Evolutionary conservation across 2,797 vertebrate genomes (phyloP).

Genomic region (Corythornis leucogaster): DNA sequence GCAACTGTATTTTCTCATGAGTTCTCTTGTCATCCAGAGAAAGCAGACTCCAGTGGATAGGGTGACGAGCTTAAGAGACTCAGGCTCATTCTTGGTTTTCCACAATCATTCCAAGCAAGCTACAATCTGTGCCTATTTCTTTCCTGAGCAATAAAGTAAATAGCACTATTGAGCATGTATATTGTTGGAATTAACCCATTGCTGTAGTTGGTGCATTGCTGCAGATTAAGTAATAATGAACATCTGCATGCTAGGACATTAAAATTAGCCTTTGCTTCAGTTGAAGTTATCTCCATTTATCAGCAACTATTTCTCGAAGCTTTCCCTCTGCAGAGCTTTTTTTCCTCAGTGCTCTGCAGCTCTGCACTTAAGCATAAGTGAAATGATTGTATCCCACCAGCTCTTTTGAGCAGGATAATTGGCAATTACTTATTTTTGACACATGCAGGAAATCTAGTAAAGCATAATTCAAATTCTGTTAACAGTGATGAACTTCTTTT

Average conservation of each 20-base stretch:
- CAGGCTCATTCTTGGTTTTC: background rate
- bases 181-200: background rate
- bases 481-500: constrained; percentile 36
- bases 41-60: background rate
- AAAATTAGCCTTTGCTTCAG: constrained; percentile 24
- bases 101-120: background rate
- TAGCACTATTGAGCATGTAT: background rate
- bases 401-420: constrained; percentile 67
- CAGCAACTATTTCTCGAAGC: background rate
- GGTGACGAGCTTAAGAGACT: background rate
- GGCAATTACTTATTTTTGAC: constrained; percentile 70
- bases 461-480: constrained; percentile 61
- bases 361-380: constrained; percentile 23
- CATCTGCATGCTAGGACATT: background rate
- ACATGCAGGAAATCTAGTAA: constrained; percentile 55
- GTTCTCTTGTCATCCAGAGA: background rate
- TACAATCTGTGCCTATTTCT: background rate
- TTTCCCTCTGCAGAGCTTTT: background rate
- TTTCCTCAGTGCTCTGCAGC: background rate
- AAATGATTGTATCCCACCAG: constrained; percentile 54
- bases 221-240: background rate
- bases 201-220: background rate
- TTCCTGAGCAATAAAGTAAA: background rate
- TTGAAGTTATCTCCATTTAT: background rate
- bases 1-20: background rate